Percentiles rank a stretch among this genome's conserved stretches.
Evolutionary conservation across 1,140 invertebrate genomes (phyloP).

Genomic region (Ceratosolen fusciceps): DNA sequence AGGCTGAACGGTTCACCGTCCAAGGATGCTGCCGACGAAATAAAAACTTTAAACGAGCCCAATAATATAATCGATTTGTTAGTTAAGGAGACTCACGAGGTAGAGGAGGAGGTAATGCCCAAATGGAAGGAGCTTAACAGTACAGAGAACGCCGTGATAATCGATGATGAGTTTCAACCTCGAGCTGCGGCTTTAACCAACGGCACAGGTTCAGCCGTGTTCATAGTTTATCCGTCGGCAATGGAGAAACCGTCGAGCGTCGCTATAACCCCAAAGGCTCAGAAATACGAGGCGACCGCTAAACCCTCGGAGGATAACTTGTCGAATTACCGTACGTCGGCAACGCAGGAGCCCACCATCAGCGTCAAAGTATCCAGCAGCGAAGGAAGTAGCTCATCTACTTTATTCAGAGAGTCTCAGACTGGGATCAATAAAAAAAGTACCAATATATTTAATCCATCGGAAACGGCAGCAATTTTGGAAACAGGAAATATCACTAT

Average conservation of each 20-base stretch:
- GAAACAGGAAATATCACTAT: constrained; percentile 59
- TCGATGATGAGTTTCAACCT: neutral
- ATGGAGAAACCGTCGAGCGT: constrained; percentile 51
- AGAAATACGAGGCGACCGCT: constrained; percentile 48
- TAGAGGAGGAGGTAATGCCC: neutral
- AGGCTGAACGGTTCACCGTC: neutral
- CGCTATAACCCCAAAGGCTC: constrained; percentile 60
- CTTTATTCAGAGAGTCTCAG: constrained; percentile 56
- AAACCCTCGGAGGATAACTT: constrained; percentile 38
- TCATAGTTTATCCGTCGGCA: constrained; percentile 45
- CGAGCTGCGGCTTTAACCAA: neutral
- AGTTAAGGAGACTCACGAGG: neutral
- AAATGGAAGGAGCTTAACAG: neutral
- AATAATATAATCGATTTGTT: neutral
- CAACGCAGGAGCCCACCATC: constrained; percentile 34
- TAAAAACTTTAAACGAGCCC: neutral
- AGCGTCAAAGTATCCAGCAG: constrained; percentile 38
- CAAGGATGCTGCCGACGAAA: constrained; percentile 31
- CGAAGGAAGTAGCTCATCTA: neutral
- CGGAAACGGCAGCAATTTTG: constrained; percentile 57
- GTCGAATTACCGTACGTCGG: neutral
- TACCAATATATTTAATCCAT: constrained; percentile 67
- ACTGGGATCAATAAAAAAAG: constrained; percentile 48
- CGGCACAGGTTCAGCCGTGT: constrained; percentile 28
- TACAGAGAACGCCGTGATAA: neutral